Percentiles rank a stretch among this genome's conserved stretches.
Conservation (phyloP, 2,113 vertebrate genomes). For the sheep (Ovis aries) region ARS-UI_Ramb_v3.0 NC_056066.1:56913501-56914000, state of each 20-base stretch:
- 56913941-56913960: neutral
- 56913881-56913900: neutral
- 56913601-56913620: neutral
- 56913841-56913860: neutral
- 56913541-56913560: neutral
- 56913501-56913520: constrained; percentile 12
- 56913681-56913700: neutral
- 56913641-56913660: neutral
- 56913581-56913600: neutral
- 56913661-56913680: neutral
- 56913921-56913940: neutral
- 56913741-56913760: neutral
- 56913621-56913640: neutral
- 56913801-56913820: neutral
- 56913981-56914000: neutral
- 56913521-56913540: neutral
- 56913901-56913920: neutral
- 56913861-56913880: neutral
- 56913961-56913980: neutral
- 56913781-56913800: neutral
- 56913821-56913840: neutral
- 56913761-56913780: neutral
- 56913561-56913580: neutral
- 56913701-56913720: neutral
- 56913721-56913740: neutral